phyloP scores from a whole-genome alignment of 2,888 invertebrate genomes.

The Acleris sparsana region DNA sequence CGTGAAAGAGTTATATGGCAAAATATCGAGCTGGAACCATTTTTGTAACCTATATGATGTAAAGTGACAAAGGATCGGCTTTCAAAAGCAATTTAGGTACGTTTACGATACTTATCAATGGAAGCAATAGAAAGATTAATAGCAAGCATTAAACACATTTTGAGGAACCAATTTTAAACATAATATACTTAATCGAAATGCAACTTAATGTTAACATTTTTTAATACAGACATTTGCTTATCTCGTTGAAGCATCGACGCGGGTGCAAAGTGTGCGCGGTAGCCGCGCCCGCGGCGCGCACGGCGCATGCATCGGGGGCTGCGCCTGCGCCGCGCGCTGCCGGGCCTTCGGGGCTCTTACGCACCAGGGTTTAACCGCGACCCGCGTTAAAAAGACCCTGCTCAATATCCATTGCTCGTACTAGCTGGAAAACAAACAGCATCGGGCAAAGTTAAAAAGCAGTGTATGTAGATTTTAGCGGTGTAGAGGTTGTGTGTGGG shows the following conservation, averaged over 20 bases:
- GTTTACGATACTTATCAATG: no score
- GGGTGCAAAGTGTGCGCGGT: slow-evolving; percentile 16
- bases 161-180: background rate
- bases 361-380: background rate
- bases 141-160: no score
- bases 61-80: no score
- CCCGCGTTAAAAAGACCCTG: background rate
- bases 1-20: no score
- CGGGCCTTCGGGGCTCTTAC: slow-evolving; percentile 27
- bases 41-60: no score
- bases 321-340: slow-evolving; percentile 17
- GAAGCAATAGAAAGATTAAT: no score
- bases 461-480: slow-evolving; percentile 44
- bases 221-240: slow-evolving; percentile 18
- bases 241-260: slow-evolving; percentile 6
- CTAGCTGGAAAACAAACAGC: background rate
- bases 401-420: slow-evolving; percentile 45
- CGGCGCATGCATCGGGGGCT: slow-evolving; percentile 10
- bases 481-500: slow-evolving; percentile 4
- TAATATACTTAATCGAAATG: background rate
- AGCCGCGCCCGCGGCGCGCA: slow-evolving; percentile 31
- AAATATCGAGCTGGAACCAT: no score
- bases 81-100: no score
- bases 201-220: slow-evolving; percentile 15
- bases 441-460: slow-evolving; percentile 35